These are phyloP conservation scores for Zosterops borbonicus DNA, from an alignment of 2,113 vertebrate species.

Conservation along the genomic window DNA sequence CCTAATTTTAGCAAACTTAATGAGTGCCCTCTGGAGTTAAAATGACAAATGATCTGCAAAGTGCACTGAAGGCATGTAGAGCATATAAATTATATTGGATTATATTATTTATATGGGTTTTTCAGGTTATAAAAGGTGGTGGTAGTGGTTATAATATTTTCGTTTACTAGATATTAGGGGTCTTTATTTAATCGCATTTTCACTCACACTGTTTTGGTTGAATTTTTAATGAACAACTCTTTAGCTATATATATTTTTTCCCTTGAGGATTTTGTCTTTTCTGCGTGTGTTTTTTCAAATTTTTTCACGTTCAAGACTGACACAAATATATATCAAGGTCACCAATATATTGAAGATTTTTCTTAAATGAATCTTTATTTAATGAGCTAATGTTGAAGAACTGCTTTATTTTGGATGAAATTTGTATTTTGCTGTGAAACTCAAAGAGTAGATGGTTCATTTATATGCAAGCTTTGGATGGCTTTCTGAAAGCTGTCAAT, in stretches of 20 bases:
- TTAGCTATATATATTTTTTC: not conserved
- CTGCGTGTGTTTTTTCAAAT: not conserved
- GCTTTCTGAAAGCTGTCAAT: not conserved
- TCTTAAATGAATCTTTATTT: not conserved
- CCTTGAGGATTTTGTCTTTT: not conserved
- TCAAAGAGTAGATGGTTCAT: not conserved
- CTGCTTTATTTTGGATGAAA: not conserved
- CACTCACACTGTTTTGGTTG: not conserved
- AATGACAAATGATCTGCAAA: not conserved
- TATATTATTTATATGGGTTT: not conserved
- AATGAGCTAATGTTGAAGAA: not conserved
- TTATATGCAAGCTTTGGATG: not conserved
- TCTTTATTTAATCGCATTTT: not conserved
- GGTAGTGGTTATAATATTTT: not conserved
- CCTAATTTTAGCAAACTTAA: not conserved
- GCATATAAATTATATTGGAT: not conserved
- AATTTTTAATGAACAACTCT: not conserved
- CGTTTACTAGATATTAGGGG: not conserved
- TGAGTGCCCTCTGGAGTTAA: not conserved
- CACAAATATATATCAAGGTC: not conserved
- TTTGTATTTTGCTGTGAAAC: not conserved
- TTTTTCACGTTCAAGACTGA: not conserved
- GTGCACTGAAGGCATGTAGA: not conserved
- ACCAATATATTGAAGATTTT: not conserved
- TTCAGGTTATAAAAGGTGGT: not conserved